Evolutionary conservation across 2,888 invertebrate species (phyloP).

Genomic region (Uropetala carovei): DNA sequence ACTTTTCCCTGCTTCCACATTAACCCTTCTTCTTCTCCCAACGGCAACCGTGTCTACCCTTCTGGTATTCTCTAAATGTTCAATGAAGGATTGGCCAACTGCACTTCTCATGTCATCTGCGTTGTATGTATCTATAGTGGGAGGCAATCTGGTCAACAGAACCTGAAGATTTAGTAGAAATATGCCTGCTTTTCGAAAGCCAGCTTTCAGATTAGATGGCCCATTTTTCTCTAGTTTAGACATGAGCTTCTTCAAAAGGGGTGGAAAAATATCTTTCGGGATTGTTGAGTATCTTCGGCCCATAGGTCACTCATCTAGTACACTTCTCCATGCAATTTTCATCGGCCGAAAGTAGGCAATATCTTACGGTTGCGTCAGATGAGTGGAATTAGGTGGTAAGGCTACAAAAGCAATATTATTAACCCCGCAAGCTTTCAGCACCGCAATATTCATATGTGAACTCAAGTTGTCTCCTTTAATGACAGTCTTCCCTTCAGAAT

Average conservation of each 20-base stretch:
- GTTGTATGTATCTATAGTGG: too few species aligned
- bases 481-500: too few species aligned
- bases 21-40: too few species aligned
- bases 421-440: constrained; percentile 68
- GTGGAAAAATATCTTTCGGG: background rate
- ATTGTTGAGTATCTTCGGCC: background rate
- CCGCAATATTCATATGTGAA: constrained; percentile 69
- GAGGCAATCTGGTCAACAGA: background rate
- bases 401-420: constrained; percentile 69
- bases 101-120: too few species aligned
- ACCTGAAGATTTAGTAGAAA: background rate
- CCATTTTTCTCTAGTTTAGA: background rate
- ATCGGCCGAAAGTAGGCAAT: constrained; percentile 68
- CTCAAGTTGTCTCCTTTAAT: constrained; percentile 72
- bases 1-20: too few species aligned
- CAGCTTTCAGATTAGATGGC: background rate
- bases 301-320: constrained; percentile 23
- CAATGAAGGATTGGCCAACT: too few species aligned
- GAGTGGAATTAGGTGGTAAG: constrained; percentile 69
- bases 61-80: too few species aligned
- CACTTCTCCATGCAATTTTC: constrained; percentile 66
- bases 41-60: too few species aligned
- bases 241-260: background rate
- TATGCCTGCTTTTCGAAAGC: background rate
- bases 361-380: constrained; percentile 69